Conservation (phyloP, 2,797 vertebrate species). For the Thamnophis elegans region DNA sequence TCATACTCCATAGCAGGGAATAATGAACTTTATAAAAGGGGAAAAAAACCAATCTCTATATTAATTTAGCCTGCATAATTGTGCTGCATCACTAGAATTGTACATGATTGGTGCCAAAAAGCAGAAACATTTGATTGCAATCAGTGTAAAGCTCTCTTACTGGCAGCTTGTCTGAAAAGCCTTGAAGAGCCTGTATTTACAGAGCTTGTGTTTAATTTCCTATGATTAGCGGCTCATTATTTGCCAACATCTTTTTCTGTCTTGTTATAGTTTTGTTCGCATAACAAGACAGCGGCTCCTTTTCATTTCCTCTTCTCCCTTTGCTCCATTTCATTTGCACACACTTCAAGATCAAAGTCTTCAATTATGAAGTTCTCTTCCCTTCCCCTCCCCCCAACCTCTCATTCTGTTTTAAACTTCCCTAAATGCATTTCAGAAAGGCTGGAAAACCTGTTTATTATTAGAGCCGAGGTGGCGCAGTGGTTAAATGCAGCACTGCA, state of each 20-base stretch:
- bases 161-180: not conserved
- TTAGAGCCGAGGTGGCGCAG: no score
- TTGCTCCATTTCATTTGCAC: not conserved
- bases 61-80: not conserved
- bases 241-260: not conserved
- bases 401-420: not conserved
- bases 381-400: not conserved
- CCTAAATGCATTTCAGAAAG: not conserved
- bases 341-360: not conserved
- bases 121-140: not conserved
- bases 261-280: not conserved
- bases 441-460: not conserved
- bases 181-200: not conserved
- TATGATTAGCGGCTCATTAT: no score
- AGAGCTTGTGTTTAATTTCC: not conserved
- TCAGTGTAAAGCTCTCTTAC: not conserved
- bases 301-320: not conserved
- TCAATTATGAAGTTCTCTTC: not conserved
- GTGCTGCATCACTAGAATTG: not conserved
- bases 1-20: constrained; percentile 51
- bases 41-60: not conserved
- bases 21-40: not conserved
- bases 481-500: no score
- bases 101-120: not conserved
- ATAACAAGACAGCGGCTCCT: not conserved